Percentiles rank a stretch among this genome's conserved stretches.
Conservation (phyloP, 2,113 vertebrate genomes). For the Equus quagga region DNA sequence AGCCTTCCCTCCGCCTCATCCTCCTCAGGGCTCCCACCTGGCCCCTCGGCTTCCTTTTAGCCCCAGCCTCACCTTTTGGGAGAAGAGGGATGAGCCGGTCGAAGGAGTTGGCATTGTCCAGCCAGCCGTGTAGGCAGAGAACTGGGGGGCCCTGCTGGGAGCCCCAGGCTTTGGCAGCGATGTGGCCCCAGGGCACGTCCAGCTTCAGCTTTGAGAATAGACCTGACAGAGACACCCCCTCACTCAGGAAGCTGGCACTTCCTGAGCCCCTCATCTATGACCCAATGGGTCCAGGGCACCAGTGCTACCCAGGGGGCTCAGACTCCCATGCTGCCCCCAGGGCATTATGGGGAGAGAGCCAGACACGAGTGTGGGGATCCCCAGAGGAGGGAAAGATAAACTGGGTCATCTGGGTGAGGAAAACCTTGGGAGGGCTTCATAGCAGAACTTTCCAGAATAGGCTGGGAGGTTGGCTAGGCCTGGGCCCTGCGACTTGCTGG, state of each 20-base stretch:
- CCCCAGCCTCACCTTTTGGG: slow-evolving; percentile 79
- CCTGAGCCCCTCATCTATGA: background rate
- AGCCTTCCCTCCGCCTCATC: background rate
- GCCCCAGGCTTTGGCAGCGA: slow-evolving; percentile 88
- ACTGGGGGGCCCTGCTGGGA: slow-evolving; percentile 85
- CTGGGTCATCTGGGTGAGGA: no score
- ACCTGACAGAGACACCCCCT: background rate
- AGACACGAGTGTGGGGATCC: no score
- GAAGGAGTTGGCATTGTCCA: slow-evolving; percentile 90
- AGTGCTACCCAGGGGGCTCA: background rate
- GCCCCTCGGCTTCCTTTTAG: fast-evolving
- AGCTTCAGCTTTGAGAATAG: slow-evolving; percentile 86
- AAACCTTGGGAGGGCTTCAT: background rate
- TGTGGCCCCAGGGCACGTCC: slow-evolving; percentile 88
- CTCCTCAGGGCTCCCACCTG: background rate
- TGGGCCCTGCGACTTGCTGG: background rate
- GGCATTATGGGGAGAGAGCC: background rate
- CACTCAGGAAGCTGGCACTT: fast-evolving
- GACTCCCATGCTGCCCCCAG: no score
- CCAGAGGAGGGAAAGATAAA: background rate
- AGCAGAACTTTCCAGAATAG: background rate
- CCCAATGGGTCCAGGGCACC: no score
- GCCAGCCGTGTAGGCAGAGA: slow-evolving; percentile 90
- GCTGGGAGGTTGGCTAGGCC: background rate
- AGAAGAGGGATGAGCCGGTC: slow-evolving; percentile 89